Percentiles rank a stretch among this genome's conserved stretches.
Evolutionary conservation across 2,113 vertebrate species (phyloP).

Genomic region (Sceloporus undulatus): DNA sequence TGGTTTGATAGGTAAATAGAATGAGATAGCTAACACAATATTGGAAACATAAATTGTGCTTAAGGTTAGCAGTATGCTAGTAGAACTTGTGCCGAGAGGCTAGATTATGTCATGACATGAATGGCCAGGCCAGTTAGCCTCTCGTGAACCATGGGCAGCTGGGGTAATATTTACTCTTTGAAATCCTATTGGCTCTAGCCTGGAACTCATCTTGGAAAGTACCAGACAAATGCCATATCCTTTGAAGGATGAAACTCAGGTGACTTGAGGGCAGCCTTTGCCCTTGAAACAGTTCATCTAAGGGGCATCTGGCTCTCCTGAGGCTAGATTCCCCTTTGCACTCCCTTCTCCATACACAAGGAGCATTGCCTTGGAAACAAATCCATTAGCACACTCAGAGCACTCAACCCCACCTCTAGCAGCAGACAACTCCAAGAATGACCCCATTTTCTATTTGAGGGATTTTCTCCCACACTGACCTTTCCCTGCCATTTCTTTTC

Average conservation of each 20-base stretch:
- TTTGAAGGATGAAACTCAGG: constrained; percentile 6
- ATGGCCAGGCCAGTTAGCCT: not conserved
- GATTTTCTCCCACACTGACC: constrained; percentile 5
- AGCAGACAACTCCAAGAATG: not conserved
- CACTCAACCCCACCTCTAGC: not conserved
- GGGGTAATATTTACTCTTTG: not conserved
- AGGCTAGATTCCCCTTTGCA: not conserved
- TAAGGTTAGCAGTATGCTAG: not conserved
- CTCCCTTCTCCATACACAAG: not conserved
- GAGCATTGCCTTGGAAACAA: not conserved
- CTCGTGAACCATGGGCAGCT: not conserved
- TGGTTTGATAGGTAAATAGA: not conserved
- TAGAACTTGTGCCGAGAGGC: not conserved
- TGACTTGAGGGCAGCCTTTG: not conserved
- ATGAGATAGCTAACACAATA: not conserved
- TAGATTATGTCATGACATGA: not conserved
- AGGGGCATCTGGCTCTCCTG: not conserved
- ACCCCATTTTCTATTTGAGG: constrained; percentile 4
- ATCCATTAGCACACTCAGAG: not conserved
- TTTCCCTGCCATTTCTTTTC: not conserved
- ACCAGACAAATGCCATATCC: not conserved
- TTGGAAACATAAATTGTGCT: too few relatives aligned
- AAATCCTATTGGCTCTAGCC: not conserved
- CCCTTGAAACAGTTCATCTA: not conserved
- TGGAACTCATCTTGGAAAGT: not conserved